Evolutionary conservation across 1,140 invertebrate genomes (phyloP), one percentile per base, ranked within the genome.

Genomic region (Drosophila parabipectinata): DNA sequence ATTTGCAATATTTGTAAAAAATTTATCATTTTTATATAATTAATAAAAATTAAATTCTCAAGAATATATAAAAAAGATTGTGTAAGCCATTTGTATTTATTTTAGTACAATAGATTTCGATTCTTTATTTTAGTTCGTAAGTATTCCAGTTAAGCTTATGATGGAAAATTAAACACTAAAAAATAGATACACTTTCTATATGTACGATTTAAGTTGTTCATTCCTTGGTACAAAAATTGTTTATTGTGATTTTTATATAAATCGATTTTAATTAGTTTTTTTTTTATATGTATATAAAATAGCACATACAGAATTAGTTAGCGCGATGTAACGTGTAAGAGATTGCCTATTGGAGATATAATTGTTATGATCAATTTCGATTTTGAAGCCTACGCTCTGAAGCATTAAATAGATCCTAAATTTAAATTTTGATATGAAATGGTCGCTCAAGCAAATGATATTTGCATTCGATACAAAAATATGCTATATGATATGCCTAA

Each of bases 171-270:
- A 61, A 64, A 61, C 55, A 0, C 55, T 83, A 69, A 68, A 67
- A 84, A 77, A 61, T 85, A 85, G 67, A 21, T 84, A 69, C 72
- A 79, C 39, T 63, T 69, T 62, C 52, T 74, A 37, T 55, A 50
- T 28, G n/a, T 41, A 61, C 48, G 41, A 21, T 60, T 74, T 44
- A 67, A 30, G 32, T 81, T 71, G 24, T 64, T 81, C 71, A 48
- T 68, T 85, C 74, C 41, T 82, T 76, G 66, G 82, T 85, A 85
- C 44, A 85, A 85, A 85, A 81, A 85, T 78, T 81, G 37, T 61
- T 63, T 34, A 26, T 58, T 37, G 56, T 78, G 12, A 32, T 68
- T 60, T 51, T 57, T 69, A 74, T 24, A 66, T 61, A 73, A 62
- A 41, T 66, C 30, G 48, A 63, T 60, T 37, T 34, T 21, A 67